These are phyloP conservation scores for Phymatocera aterrima DNA, from an alignment of 2,888 invertebrate genomes.

Conservation along the genomic window DNA sequence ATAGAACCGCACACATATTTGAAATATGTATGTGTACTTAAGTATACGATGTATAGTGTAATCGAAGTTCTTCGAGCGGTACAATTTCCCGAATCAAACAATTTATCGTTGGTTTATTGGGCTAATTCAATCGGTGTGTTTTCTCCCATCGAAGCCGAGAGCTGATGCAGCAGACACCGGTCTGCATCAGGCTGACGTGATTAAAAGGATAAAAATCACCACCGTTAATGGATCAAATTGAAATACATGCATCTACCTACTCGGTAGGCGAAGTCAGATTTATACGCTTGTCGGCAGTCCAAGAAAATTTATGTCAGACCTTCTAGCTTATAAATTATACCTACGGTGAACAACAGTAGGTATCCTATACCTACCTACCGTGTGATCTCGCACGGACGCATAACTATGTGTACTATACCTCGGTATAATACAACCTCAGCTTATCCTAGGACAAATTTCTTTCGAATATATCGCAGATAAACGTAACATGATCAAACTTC, in stretches of 20 bases:
- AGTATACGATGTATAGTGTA: conserved; percentile 11
- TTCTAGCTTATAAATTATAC: conserved; percentile 37
- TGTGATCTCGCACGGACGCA: neutral
- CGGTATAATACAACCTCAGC: neutral
- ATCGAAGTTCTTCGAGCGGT: conserved; percentile 47
- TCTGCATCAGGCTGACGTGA: conserved; percentile 22
- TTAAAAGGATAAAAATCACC: conserved; percentile 42
- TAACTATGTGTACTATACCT: neutral
- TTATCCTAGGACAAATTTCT: conserved; percentile 17
- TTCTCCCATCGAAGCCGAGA: conserved; percentile 11
- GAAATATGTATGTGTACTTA: conserved; percentile 49
- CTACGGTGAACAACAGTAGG: conserved; percentile 16
- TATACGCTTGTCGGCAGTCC: conserved; percentile 32
- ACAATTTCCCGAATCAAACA: conserved; percentile 28
- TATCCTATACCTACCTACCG: neutral
- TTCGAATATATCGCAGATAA: conserved; percentile 20
- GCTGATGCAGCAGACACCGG: neutral
- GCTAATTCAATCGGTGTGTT: conserved; percentile 24
- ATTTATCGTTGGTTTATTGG: conserved; percentile 51
- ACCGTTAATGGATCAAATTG: conserved; percentile 42
- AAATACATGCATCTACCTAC: conserved; percentile 37
- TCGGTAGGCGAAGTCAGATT: conserved; percentile 40
- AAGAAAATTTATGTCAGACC: conserved; percentile 40
- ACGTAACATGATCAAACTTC: neutral
- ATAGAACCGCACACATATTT: no score